Evolutionary conservation across 1,140 invertebrate species (phyloP), one percentile per base, ranked within the genome.

Genomic region (Leptinotarsa texana): DNA sequence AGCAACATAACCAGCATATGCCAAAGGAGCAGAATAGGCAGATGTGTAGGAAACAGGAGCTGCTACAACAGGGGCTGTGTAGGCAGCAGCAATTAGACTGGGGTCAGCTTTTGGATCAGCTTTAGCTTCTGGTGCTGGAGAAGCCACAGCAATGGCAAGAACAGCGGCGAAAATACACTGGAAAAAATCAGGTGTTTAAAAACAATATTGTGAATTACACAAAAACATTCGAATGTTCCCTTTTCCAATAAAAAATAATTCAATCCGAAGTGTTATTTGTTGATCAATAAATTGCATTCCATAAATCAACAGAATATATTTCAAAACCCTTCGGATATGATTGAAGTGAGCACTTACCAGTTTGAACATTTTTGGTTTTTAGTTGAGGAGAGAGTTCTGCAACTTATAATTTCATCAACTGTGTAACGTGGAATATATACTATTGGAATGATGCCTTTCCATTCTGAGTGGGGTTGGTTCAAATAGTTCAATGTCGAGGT

Each of bases 1-100:
- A 57, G 49, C 49, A 8, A 69, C 68, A 49, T 69, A 69, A 51
- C 48, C n/a, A 69, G 68, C 33, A 69, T 69, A 69, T 17, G 68
- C 48, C 6, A 69, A n/a, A 69, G 68, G 68, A 13, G 68, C 68
- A 22, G 68, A 42, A 42, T 69, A 69, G 13, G 68, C 68, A 15
- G 68, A 15, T 5, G 68, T 48, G n/a, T 69, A 69, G 13, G 68
- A 47, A 42, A 65, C 63, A 24, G 63, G 21, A 48, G 68, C 47
- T 22, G 68, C 68, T 13, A 69, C 68, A 1, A 69, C 18, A 13
- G 68, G 68, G 13, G 68, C 15, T 2, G 68, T 69, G 68, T 69
- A 69, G 4, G 68, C 67, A 42, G 67, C 68, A 33, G 27, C 27
- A 17, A 65, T n/a, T n/a, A 48, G 42, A 15, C 33, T 69, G 8